These are phyloP conservation scores for Lophura nycthemera DNA, from an alignment of 2,113 vertebrate genomes.

Conservation along the genomic window DNA sequence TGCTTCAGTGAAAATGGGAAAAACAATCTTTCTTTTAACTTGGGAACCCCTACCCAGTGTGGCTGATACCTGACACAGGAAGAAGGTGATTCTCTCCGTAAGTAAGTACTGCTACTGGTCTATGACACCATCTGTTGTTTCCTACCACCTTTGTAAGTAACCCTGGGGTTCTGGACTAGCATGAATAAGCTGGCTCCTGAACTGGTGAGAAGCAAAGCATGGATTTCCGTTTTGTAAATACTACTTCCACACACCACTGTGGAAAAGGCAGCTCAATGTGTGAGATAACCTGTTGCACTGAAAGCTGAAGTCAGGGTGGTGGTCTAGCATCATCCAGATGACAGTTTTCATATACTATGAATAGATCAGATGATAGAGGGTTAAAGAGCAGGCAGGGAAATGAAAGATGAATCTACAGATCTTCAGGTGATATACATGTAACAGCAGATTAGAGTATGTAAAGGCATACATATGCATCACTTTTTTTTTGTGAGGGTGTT, in stretches of 20 bases:
- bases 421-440: neutral
- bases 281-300: neutral
- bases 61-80: neutral
- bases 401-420: neutral
- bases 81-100: neutral
- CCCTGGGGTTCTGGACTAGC: neutral
- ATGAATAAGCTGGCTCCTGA: neutral
- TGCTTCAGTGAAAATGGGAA: neutral
- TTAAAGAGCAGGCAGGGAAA: neutral
- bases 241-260: accelerated
- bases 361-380: neutral
- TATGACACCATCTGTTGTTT: neutral
- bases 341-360: neutral
- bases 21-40: neutral
- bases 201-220: neutral
- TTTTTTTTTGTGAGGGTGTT: neutral
- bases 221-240: neutral
- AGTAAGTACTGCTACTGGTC: neutral
- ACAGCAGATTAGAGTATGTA: accelerated
- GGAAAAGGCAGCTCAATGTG: neutral
- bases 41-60: accelerated
- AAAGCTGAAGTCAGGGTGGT: neutral
- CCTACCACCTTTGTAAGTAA: neutral
- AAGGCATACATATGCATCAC: neutral
- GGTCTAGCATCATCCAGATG: neutral